Conservation (phyloP, 2,888 invertebrate species). For the Globia sparganii region DNA sequence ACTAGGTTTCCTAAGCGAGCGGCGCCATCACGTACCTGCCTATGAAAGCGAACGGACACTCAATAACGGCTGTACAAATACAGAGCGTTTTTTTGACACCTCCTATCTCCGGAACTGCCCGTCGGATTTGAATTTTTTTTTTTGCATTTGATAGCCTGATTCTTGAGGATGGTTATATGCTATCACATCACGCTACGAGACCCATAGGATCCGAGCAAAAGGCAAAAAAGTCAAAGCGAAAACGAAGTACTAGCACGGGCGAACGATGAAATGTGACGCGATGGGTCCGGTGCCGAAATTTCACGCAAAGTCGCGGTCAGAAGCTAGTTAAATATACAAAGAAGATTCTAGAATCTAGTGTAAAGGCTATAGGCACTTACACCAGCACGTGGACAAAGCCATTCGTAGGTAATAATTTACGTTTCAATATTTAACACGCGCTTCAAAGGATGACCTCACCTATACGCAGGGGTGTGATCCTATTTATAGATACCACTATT, state of each 20-base stretch:
- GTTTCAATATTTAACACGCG: not conserved
- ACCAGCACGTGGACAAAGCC: not conserved
- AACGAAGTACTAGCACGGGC: no score
- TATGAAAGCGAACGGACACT: not conserved
- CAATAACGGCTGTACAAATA: not conserved
- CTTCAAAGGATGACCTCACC: constrained; percentile 2
- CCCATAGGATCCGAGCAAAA: no score
- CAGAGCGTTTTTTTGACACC: not conserved
- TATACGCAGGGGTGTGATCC: constrained; percentile 19
- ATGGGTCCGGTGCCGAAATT: no score
- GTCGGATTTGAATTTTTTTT: no score
- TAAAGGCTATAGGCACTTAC: not conserved
- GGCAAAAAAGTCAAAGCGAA: no score
- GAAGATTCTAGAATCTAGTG: constrained; percentile 10
- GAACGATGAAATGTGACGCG: no score
- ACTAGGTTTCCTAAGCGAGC: not conserved
- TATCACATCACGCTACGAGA: no score
- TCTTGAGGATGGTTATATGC: no score
- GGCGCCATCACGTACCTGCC: not conserved
- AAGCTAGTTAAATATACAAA: not conserved
- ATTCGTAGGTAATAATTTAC: constrained; percentile 1
- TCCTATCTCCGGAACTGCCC: no score
- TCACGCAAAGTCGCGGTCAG: no score
- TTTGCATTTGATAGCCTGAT: no score
- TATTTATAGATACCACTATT: constrained; percentile 45